Evolutionary conservation across 2,797 vertebrate genomes (phyloP).

Genomic region (Caiman crocodilus): DNA sequence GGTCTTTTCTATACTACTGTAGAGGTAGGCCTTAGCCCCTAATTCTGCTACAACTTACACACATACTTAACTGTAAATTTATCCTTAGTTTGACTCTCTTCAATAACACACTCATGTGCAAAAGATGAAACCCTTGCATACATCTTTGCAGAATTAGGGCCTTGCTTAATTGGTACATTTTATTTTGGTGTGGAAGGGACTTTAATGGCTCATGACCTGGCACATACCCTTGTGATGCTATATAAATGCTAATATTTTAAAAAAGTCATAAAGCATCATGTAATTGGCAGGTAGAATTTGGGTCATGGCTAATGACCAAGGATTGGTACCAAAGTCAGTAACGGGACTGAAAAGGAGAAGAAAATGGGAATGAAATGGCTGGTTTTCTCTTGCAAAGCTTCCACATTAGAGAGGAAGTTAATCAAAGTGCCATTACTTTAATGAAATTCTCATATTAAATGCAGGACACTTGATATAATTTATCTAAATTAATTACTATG

Average conservation of each 20-base stretch:
- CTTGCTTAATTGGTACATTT: neutral
- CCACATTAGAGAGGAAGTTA: conserved; percentile 50
- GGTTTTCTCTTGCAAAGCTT: conserved; percentile 47
- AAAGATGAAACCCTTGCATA: neutral
- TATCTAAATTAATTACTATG: conserved; percentile 76
- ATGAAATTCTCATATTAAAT: conserved; percentile 72
- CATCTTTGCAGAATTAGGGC: neutral
- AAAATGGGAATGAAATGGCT: neutral
- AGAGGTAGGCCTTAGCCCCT: neutral
- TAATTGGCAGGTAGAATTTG: neutral
- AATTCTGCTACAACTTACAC: neutral
- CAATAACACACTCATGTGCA: neutral
- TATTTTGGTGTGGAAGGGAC: neutral
- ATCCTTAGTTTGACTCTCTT: neutral
- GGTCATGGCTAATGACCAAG: neutral
- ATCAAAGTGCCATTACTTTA: conserved; percentile 65
- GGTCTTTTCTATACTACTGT: neutral
- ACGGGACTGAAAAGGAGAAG: neutral
- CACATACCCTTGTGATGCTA: neutral
- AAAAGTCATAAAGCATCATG: neutral
- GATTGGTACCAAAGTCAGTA: neutral
- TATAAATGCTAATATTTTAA: too few relatives aligned
- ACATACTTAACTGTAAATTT: accelerated
- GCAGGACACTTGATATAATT: conserved; percentile 70
- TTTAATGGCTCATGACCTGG: too few relatives aligned